phyloP scores from a whole-genome alignment of 2,888 invertebrate genomes.

The Carabus problematicus region DNA sequence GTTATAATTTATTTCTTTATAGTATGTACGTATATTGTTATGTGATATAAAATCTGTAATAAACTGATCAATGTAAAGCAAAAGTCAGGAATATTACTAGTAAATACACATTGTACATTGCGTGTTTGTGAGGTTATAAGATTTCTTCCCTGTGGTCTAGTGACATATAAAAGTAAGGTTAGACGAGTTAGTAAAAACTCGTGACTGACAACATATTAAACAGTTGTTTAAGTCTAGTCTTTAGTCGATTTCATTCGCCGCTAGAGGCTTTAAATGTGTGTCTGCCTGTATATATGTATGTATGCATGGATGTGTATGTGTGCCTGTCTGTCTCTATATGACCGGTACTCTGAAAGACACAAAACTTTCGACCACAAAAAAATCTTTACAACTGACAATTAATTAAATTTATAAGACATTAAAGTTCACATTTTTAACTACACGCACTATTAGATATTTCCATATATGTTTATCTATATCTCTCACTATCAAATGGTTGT shows the following conservation, averaged over 20 bases:
- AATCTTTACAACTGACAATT: constrained; percentile 31
- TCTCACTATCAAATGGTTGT: too few species aligned
- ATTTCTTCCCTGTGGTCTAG: constrained; percentile 17
- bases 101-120: too few species aligned
- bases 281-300: too few species aligned
- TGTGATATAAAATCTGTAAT: too few species aligned
- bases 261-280: constrained; percentile 1
- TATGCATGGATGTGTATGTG: too few species aligned
- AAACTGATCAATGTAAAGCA: too few species aligned
- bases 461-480: constrained; percentile 15
- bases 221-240: constrained; percentile 2
- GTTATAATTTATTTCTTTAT: too few species aligned
- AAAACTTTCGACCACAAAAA: constrained; percentile 24
- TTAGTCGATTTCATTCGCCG: too few species aligned
- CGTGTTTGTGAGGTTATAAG: constrained; percentile 26
- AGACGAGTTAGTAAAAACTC: neutral
- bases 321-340: neutral
- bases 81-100: too few species aligned
- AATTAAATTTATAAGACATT: constrained; percentile 34
- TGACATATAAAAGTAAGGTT: neutral
- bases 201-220: constrained; percentile 11
- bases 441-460: constrained; percentile 25
- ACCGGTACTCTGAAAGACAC: constrained; percentile 15
- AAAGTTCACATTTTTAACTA: constrained; percentile 32
- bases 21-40: too few species aligned